A percentile compares a stretch with the other conserved stretches of the same genome.
Conservation (phyloP, 2,888 invertebrate genomes). For the Nephrotoma appendiculata region DNA sequence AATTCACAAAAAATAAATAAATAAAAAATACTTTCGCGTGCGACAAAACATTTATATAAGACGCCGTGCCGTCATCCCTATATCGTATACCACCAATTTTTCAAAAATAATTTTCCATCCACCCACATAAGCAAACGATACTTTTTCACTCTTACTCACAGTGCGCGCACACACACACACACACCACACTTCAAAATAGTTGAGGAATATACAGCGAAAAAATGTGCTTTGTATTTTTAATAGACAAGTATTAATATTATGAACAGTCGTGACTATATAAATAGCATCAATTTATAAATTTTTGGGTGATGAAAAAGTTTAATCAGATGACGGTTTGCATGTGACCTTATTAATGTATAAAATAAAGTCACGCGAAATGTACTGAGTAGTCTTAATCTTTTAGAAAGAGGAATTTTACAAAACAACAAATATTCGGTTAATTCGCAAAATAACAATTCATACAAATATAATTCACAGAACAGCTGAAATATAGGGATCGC, state of each 20-base stretch:
- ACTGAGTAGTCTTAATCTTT: no score
- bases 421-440: no score
- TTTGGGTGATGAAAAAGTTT: not conserved
- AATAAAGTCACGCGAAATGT: no score
- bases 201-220: not conserved
- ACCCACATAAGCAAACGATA: not conserved
- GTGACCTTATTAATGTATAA: no score
- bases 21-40: not conserved
- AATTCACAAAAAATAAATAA: not conserved
- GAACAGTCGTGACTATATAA: not conserved
- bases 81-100: not conserved
- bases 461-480: no score
- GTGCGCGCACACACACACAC: not conserved
- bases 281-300: not conserved
- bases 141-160: not conserved
- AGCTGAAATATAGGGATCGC: no score
- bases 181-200: not conserved
- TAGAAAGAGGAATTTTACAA: no score
- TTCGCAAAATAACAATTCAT: no score
- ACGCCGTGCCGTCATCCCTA: not conserved
- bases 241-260: not conserved
- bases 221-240: not conserved
- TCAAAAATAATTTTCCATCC: not conserved
- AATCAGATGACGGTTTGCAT: not conserved
- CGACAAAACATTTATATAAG: not conserved